phyloP scores from a whole-genome alignment of 2,113 vertebrate genomes.

The Turdus rufiventris region DNA sequence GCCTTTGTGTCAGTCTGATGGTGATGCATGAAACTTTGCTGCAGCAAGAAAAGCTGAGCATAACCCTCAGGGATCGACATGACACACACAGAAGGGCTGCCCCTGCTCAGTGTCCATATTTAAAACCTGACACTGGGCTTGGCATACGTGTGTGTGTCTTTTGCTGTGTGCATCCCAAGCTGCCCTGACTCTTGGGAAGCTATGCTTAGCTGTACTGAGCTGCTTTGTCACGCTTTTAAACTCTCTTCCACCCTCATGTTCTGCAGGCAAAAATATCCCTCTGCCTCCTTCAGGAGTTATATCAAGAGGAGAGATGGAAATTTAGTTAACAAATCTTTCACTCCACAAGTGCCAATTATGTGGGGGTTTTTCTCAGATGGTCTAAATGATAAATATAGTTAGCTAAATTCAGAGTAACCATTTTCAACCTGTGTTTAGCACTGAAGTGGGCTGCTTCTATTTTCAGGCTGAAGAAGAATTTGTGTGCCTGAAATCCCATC shows the following conservation, averaged over 20 bases:
- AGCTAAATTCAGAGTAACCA: conserved; percentile 37
- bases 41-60: neutral
- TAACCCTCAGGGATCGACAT: fast-evolving
- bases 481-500: neutral
- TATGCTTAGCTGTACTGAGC: neutral
- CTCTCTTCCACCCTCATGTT: neutral
- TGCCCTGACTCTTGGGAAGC: neutral
- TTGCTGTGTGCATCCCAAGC: neutral
- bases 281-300: neutral
- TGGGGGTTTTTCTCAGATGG: neutral
- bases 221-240: neutral
- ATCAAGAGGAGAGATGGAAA: neutral
- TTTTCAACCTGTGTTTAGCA: conserved; percentile 34
- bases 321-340: neutral
- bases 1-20: neutral
- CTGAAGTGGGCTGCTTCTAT: conserved; percentile 47
- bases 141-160: fast-evolving
- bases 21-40: fast-evolving
- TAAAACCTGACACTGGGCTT: fast-evolving
- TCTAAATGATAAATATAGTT: conserved; percentile 40
- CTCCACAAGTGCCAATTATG: neutral
- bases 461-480: neutral
- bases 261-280: conserved; percentile 20
- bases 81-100: fast-evolving
- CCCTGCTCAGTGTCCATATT: neutral